Percentiles rank a stretch among this genome's conserved stretches.
Conservation (phyloP, 2,113 vertebrate species). For the Semicossyphus pulcher region DNA sequence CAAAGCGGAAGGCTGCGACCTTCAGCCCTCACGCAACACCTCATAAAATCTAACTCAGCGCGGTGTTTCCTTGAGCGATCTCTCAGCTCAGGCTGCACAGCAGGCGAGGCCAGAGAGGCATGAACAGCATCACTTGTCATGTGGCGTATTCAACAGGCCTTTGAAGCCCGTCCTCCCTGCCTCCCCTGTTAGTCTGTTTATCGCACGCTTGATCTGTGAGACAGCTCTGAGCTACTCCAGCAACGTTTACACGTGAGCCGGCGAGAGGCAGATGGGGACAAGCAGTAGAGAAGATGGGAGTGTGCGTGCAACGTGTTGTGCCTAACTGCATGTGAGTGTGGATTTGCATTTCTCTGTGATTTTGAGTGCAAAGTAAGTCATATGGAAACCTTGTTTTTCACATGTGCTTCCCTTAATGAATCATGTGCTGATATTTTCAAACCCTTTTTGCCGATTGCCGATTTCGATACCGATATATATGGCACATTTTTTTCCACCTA, state of each 20-base stretch:
- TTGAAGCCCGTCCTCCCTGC: conserved; percentile 55
- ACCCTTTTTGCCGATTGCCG: no score
- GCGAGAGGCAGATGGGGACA: conserved; percentile 50
- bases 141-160: conserved; percentile 24
- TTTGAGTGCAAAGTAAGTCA: neutral
- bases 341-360: conserved; percentile 31
- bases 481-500: no score
- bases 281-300: neutral
- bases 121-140: conserved; percentile 65
- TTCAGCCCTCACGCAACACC: conserved; percentile 5
- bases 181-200: conserved; percentile 52
- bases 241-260: conserved; percentile 28
- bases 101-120: conserved; percentile 18
- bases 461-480: no score
- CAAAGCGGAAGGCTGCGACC: conserved; percentile 20
- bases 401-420: neutral
- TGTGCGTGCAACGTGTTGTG: conserved; percentile 37
- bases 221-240: conserved; percentile 63
- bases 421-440: no score
- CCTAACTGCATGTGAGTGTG: conserved; percentile 21
- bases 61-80: conserved; percentile 25
- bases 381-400: neutral
- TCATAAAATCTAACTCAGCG: neutral
- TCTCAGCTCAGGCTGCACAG: neutral
- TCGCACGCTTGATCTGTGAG: conserved; percentile 48